These are phyloP conservation scores for Petrolisthes cinctipes DNA, from an alignment of 2,888 invertebrate genomes.

Conservation along the genomic window DNA sequence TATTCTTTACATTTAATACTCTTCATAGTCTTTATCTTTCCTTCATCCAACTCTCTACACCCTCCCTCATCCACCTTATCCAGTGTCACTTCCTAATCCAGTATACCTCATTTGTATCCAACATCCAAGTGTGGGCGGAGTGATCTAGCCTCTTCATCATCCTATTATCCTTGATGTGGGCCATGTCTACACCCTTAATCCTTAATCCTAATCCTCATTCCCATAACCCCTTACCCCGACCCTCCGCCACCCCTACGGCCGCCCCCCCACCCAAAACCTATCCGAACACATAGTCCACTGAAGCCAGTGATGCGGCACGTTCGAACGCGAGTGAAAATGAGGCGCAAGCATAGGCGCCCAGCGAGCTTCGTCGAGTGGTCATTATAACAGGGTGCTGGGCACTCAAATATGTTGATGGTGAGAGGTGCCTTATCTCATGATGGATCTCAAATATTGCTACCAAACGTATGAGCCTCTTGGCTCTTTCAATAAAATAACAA, in stretches of 20 bases:
- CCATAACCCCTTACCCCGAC: conserved; percentile 6
- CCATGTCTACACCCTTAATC: conserved; percentile 11
- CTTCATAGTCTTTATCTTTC: conserved; percentile 5
- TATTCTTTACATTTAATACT: not conserved
- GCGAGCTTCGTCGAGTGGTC: not conserved
- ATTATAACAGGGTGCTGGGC: not conserved
- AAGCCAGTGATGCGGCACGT: not conserved
- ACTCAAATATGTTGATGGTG: not conserved
- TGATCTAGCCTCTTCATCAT: not conserved
- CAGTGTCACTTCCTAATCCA: conserved; percentile 16
- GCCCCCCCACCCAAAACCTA: not conserved
- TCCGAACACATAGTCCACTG: conserved; percentile 13
- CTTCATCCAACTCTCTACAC: not conserved
- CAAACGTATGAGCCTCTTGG: no score
- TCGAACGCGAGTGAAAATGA: not conserved
- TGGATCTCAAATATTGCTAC: no score
- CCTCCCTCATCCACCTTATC: conserved; percentile 6
- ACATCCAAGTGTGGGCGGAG: conserved; percentile 9
- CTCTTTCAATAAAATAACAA: no score
- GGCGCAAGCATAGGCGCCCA: not conserved
- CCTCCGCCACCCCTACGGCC: conserved; percentile 9
- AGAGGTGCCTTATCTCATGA: no score
- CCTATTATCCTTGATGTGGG: conserved; percentile 9
- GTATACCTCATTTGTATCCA: not conserved
- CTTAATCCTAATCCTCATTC: conserved; percentile 2